A percentile compares a stretch with the other conserved stretches of the same genome.
phyloP scores from a whole-genome alignment of 2,797 vertebrate genomes.

The Euthynnus affinis region DNA sequence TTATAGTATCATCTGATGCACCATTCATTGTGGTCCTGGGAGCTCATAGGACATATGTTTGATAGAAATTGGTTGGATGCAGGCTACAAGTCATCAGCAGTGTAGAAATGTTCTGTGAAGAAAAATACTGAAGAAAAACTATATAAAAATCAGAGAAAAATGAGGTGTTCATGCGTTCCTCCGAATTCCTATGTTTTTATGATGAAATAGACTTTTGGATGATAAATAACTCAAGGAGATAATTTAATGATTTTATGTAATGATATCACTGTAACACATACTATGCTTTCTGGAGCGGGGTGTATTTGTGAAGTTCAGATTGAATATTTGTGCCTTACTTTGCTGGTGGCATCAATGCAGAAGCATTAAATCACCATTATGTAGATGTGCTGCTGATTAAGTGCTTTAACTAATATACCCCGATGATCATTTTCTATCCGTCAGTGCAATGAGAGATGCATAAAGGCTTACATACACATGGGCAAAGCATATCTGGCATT shows the following conservation, averaged over 20 bases:
- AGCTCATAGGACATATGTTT: slow-evolving; percentile 31
- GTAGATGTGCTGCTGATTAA: slow-evolving; percentile 34
- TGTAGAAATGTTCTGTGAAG: slow-evolving; percentile 31
- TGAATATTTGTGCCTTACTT: slow-evolving; percentile 22
- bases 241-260: slow-evolving; percentile 5
- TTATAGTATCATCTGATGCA: slow-evolving; percentile 48
- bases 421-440: slow-evolving; percentile 47
- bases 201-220: slow-evolving; percentile 24
- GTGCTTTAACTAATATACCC: slow-evolving; percentile 17
- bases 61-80: neutral
- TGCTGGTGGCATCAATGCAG: slow-evolving; percentile 9
- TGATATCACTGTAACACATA: slow-evolving; percentile 14
- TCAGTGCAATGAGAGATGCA: slow-evolving; percentile 90
- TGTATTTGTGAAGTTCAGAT: slow-evolving; percentile 15
- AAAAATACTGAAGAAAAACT: too few species aligned
- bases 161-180: neutral
- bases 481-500: slow-evolving; percentile 90
- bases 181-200: slow-evolving; percentile 15
- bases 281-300: neutral
- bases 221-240: neutral
- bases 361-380: slow-evolving; percentile 40
- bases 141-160: too few species aligned
- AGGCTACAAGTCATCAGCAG: slow-evolving; percentile 4
- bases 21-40: slow-evolving; percentile 18
- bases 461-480: slow-evolving; percentile 93